Evolutionary conservation across 2,797 vertebrate genomes (phyloP).

Genomic region (Bradypodion ventrale): DNA sequence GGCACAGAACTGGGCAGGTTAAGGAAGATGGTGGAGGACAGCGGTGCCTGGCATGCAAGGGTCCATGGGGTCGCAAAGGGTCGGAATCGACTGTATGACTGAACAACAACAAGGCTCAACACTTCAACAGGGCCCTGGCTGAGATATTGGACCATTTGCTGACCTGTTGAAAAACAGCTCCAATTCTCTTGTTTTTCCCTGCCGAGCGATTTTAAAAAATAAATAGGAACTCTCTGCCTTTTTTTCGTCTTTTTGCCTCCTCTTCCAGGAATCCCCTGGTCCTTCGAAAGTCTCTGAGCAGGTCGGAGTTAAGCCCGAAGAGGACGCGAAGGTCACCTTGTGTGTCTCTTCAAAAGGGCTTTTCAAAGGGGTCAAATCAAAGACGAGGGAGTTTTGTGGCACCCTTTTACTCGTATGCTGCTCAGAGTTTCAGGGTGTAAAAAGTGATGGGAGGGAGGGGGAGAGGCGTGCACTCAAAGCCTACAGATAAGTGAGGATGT

Average conservation of each 20-base stretch:
- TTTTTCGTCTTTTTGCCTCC: background rate
- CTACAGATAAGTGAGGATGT: background rate
- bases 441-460: background rate
- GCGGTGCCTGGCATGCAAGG: too few relatives aligned
- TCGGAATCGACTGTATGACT: too few relatives aligned
- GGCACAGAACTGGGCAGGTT: too few relatives aligned
- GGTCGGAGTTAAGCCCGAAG: background rate
- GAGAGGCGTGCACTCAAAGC: background rate
- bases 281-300: background rate
- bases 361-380: background rate
- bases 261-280: background rate
- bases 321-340: background rate
- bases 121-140: too few relatives aligned
- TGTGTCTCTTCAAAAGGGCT: background rate
- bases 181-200: background rate
- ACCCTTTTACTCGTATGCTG: background rate
- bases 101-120: too few relatives aligned
- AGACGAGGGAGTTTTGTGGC: background rate
- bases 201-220: background rate
- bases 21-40: too few relatives aligned
- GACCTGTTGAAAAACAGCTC: background rate
- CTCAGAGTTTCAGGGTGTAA: background rate
- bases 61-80: too few relatives aligned
- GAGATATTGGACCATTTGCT: too few relatives aligned
- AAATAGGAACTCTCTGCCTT: background rate